Base-by-base conservation (phyloP, 2,113 vertebrate genomes). In the Grallaria varia region DNA sequence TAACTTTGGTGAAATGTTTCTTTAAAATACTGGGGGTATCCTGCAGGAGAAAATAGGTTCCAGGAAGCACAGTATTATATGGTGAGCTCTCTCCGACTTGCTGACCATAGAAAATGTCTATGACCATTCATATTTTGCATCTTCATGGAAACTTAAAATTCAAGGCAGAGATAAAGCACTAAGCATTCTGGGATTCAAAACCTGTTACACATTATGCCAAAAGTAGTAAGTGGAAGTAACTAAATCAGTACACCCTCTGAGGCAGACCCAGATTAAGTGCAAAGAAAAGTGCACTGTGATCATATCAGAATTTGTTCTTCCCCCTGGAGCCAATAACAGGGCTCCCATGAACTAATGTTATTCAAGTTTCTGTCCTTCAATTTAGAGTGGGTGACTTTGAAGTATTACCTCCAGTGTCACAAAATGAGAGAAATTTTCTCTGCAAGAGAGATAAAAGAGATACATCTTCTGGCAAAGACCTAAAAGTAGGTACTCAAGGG, bases 381-480 rank as follows among this genome's bases (percentile, higher is more conserved):
- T 84, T 95, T 91, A 19, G 11, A 75, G 39, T 49, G 44, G 40
- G 49, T 39, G 19, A 33, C 86, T 95, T 95, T 95, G 89, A 95
- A 93, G 62, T 89, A 40, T 87, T 91, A 96, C 80, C 73, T 86
- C 73, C 52, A 56, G 73, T 84, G 69, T 45, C 66, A 92, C 25
- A 72, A 92, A 91, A 75, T 78, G 64, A 89, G 89, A 89, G 52
- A 91, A 84, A 91, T 92, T 96, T 92, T 90, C 80, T 81, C 86
- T 81, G 86, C 64, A 55, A 94, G 73, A 82, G 60, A 84, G 76
- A 92, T 89, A 72, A 93, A 92, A 95, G 76, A 74, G 94, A 75
- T 89, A 75, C 16, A 20, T 75, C 91, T 80, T 80, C 82, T 84
- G 80, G 84, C 64, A 64, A 82, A 92, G 64, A 64, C 64, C 85